Conservation (phyloP, 2,113 vertebrate genomes). For the Danionella cerebrum region DNA sequence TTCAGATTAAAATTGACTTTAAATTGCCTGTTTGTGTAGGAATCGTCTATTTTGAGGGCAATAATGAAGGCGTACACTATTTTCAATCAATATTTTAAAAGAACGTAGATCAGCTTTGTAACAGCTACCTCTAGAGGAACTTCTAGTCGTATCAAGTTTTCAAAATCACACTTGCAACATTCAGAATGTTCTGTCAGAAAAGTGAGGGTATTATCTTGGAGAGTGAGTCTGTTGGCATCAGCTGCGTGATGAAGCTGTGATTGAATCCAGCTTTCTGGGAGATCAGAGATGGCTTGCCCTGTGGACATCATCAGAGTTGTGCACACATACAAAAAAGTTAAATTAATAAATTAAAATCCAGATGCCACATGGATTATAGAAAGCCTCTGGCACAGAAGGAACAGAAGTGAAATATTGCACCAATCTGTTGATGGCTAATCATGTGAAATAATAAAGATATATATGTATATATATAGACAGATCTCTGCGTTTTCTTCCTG, state of each 20-base stretch:
- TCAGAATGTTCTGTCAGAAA: not conserved
- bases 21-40: not conserved
- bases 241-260: not conserved
- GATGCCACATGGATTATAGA: conserved; percentile 18
- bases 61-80: not conserved
- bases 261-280: not conserved
- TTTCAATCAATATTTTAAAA: not conserved
- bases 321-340: not conserved
- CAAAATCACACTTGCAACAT: not conserved
- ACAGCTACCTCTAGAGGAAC: not conserved
- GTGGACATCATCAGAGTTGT: not conserved
- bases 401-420: not conserved
- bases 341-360: conserved; percentile 12
- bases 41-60: not conserved
- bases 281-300: not conserved
- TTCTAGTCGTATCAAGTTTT: not conserved
- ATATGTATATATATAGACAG: no score
- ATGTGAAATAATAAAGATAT: not conserved
- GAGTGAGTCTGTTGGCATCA: not conserved
- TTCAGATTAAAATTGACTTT: not conserved
- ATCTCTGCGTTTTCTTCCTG: not conserved
- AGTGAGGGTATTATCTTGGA: not conserved
- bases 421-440: not conserved
- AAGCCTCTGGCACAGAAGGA: conserved; percentile 13
- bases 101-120: not conserved